phyloP scores from a whole-genome alignment of 2,888 invertebrate species.

The Ophioninae sp. region DNA sequence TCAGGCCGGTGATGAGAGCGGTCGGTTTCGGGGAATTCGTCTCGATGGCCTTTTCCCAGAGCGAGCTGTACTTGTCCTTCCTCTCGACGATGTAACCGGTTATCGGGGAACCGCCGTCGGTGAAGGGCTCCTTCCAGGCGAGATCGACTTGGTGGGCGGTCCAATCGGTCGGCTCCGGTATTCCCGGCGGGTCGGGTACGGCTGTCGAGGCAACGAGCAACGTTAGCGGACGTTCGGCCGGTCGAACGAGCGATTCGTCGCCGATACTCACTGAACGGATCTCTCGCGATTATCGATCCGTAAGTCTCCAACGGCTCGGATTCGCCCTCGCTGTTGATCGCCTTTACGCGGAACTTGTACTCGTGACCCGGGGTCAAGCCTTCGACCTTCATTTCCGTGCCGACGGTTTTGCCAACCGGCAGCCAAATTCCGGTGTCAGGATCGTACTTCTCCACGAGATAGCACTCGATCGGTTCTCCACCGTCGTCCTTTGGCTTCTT shows the following conservation, averaged over 20 bases:
- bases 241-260: neutral
- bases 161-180: slow-evolving; percentile 96
- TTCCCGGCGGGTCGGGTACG: slow-evolving; percentile 92
- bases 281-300: slow-evolving; percentile 94
- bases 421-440: slow-evolving; percentile 95
- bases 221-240: neutral
- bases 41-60: slow-evolving; percentile 96
- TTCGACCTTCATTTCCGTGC: slow-evolving; percentile 93
- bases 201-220: slow-evolving; percentile 82
- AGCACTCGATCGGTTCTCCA: slow-evolving; percentile 95
- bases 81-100: slow-evolving; percentile 96
- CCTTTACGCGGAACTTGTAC: slow-evolving; percentile 97
- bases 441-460: slow-evolving; percentile 95
- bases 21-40: slow-evolving; percentile 88
- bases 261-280: slow-evolving; percentile 91
- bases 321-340: slow-evolving; percentile 97
- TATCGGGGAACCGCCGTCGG: slow-evolving; percentile 97
- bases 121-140: slow-evolving; percentile 93
- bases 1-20: slow-evolving; percentile 93
- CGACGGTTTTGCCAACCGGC: slow-evolving; percentile 91
- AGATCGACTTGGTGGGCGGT: slow-evolving; percentile 95
- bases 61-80: slow-evolving; percentile 94
- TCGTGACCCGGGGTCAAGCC: slow-evolving; percentile 96
- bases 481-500: slow-evolving; percentile 98
- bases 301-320: slow-evolving; percentile 97